These are phyloP conservation scores for Grammomys surdaster DNA, from an alignment of 2,113 vertebrate genomes.

Conservation along the genomic window DNA sequence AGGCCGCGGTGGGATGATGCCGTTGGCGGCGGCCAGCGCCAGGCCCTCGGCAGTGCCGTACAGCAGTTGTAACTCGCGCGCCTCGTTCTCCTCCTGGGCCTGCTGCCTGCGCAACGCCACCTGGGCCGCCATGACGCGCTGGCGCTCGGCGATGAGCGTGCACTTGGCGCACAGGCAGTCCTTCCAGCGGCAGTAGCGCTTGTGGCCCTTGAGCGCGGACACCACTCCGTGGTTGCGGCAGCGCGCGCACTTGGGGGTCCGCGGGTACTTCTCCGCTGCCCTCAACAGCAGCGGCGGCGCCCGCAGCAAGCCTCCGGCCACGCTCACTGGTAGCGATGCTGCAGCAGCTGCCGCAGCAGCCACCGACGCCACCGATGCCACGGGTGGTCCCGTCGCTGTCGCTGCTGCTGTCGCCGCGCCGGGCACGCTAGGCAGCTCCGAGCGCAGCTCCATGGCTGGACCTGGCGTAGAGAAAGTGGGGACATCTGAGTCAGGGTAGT, in stretches of 20 bases:
- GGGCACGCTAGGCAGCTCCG: constrained; percentile 91
- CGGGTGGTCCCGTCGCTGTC: constrained; percentile 86
- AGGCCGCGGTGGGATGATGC: constrained; percentile 96
- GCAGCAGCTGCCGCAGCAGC: constrained; percentile 84
- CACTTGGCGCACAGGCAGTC: constrained; percentile 99
- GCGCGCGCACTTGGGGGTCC: constrained; percentile 98
- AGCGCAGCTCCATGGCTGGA: constrained; percentile 93
- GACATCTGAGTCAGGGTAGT: constrained; percentile 26
- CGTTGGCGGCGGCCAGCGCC: constrained; percentile 98
- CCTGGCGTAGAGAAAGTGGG: constrained; percentile 51
- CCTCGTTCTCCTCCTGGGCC: constrained; percentile 99
- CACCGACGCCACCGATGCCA: constrained; percentile 84
- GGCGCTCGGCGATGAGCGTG: constrained; percentile 97
- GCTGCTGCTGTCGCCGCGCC: constrained; percentile 87
- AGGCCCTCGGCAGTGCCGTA: constrained; percentile 98
- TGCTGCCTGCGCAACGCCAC: constrained; percentile 97
- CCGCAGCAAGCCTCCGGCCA: constrained; percentile 93
- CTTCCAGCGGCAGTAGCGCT: constrained; percentile 99
- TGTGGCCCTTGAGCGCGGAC: constrained; percentile 98
- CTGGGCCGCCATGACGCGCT: constrained; percentile 99
- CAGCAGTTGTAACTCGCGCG: constrained; percentile 97
- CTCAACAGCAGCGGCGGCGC: constrained; percentile 94
- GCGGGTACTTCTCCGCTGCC: constrained; percentile 97
- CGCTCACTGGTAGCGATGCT: constrained; percentile 93
- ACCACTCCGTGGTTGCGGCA: constrained; percentile 99